Percentiles rank a stretch among this genome's conserved stretches.
Conservation (phyloP, 1,140 invertebrate species). For the Drosophila ercepeae region DNA sequence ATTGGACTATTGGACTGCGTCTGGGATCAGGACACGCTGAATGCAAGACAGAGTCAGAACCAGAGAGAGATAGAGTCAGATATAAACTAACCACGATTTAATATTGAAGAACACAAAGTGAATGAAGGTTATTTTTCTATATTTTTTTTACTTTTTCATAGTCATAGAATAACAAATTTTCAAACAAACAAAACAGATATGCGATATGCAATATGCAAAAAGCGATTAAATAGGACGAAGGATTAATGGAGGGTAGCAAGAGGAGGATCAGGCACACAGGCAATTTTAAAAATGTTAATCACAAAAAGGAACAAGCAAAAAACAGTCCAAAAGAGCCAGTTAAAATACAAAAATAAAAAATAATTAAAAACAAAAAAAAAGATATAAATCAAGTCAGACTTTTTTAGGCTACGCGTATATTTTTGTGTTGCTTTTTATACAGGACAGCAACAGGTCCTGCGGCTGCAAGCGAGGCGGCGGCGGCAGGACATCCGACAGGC, state of each 20-base stretch:
- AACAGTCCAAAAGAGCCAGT: slow-evolving; percentile 58
- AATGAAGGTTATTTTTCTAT: slow-evolving; percentile 82
- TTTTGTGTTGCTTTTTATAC: slow-evolving; percentile 78
- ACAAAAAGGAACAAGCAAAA: slow-evolving; percentile 20
- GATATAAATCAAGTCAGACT: slow-evolving; percentile 44
- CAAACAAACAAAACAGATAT: slow-evolving; percentile 45
- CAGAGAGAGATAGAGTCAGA: slow-evolving; percentile 34
- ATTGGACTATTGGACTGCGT: not conserved
- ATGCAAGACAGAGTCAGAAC: slow-evolving; percentile 42
- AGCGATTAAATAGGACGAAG: slow-evolving; percentile 2
- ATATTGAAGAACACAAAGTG: slow-evolving; percentile 72
- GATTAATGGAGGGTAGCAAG: not conserved
- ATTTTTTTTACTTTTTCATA: slow-evolving; percentile 82
- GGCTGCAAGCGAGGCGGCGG: slow-evolving; percentile 8
- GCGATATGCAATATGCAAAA: slow-evolving; percentile 25
- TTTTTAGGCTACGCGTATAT: slow-evolving; percentile 72
- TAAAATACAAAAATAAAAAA: slow-evolving; percentile 8
- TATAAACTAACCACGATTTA: slow-evolving; percentile 54
- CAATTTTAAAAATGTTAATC: slow-evolving; percentile 43
- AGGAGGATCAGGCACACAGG: slow-evolving; percentile 20
- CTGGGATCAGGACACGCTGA: slow-evolving; percentile 11
- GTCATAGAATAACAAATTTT: slow-evolving; percentile 82
- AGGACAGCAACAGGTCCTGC: slow-evolving; percentile 34
- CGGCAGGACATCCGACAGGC: slow-evolving; percentile 43
- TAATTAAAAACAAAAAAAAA: slow-evolving; percentile 21